Base-by-base conservation (phyloP, 1,140 invertebrate species). In the Batillaria attramentaria region DNA sequence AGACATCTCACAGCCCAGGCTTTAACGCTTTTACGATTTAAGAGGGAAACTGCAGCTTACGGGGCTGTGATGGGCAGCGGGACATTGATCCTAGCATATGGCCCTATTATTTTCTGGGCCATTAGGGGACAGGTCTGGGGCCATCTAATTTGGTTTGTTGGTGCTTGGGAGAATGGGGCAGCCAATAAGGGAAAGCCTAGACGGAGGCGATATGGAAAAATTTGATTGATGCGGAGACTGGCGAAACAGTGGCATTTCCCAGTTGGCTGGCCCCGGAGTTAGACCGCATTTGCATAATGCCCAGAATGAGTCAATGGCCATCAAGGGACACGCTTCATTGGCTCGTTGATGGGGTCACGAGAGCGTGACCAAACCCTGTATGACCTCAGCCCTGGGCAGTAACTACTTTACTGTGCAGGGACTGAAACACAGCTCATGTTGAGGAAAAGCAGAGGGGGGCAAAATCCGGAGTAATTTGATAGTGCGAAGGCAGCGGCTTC, bases 261-360 rank as follows among this genome's bases (percentile, higher is more conserved):
- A 74, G 42, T 60, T 39, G 20, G 20, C 4, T 39, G 72, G 13
- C 35, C 54, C 33, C 8, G 73, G 54, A n/a, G n/a, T 33, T 20
- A 35, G 46, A 13, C 50, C 13, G 18, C 54, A 16, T 74, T 74
- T 75, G 73, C 73, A 75, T 75, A 62, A 75, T 75, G 50, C 73
- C 39, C 39, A n/a, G 57, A 54, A 41, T 75, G 54, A 75, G 54
- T 42, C 54, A 62, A 60, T 65, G 73, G 73, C 20, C 37, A 20
- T 13, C 28, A 13, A 37, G 54, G 33, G 73, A 35, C 73, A 62
- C 73, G 73, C 50, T 62, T 75, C 73, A 75, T 42, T 75, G 50
- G 73, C 8, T 65, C 24, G 41, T 18, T 28, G 5, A 35, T 54
- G 42, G 37, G 72, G 72, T 74, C 46, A 60, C 46, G 4, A 35